Percentiles rank a stretch among this genome's conserved stretches.
These are phyloP conservation scores for Phyllotreta striolata DNA, from an alignment of 2,888 invertebrate species.

Conservation along the genomic window DNA sequence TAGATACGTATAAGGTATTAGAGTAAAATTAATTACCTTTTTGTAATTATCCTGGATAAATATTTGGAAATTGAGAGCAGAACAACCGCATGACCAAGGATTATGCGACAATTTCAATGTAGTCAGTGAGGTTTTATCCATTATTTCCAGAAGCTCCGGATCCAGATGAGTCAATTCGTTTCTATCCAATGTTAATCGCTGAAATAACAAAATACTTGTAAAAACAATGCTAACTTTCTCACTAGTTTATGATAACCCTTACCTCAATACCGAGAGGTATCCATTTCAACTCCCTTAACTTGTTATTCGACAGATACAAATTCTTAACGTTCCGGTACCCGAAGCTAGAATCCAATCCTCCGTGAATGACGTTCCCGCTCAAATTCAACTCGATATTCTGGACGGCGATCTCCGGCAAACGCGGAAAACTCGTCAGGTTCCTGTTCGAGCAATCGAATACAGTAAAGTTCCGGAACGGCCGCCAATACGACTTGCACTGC, in stretches of 20 bases:
- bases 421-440: constrained; percentile 62
- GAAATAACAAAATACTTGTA: constrained; percentile 32
- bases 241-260: constrained; percentile 19
- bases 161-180: constrained; percentile 66
- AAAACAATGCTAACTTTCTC: no score
- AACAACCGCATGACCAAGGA: constrained; percentile 70
- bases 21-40: constrained; percentile 35
- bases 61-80: constrained; percentile 50
- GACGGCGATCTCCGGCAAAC: constrained; percentile 27
- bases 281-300: constrained; percentile 41
- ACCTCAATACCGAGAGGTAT: constrained; percentile 44
- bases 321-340: constrained; percentile 64
- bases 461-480: constrained; percentile 61
- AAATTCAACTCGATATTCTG: constrained; percentile 48
- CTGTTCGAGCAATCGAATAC: constrained; percentile 66
- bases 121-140: constrained; percentile 58
- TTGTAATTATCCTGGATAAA: constrained; percentile 38
- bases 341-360: constrained; percentile 35
- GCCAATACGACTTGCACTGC: constrained; percentile 64
- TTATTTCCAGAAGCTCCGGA: constrained; percentile 55
- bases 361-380: constrained; percentile 43
- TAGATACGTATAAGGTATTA: background rate
- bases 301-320: constrained; percentile 58
- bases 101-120: constrained; percentile 63
- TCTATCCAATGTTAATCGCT: constrained; percentile 64